Evolutionary conservation across 2,888 invertebrate genomes (phyloP), one percentile per base, ranked within the genome.

Genomic region (Tridacna gigas): DNA sequence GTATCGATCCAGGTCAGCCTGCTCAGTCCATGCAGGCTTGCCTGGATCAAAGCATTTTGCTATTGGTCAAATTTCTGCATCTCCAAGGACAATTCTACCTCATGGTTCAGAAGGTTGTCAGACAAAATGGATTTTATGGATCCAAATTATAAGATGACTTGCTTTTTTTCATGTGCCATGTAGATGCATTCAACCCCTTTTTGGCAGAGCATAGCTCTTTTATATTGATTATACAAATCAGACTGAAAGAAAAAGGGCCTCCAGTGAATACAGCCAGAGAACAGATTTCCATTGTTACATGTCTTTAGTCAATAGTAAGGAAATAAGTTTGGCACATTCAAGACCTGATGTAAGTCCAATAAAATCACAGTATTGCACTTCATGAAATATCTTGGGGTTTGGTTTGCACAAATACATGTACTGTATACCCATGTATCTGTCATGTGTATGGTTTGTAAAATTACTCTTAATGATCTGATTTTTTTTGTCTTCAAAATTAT

Each of bases 271-370:
- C 37, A 37, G 67, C 45, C 67, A 12, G 20, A 74, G 74, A 74
- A 1, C 74, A 15, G 74, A 74, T 25, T 15, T 74, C 28, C 74
- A 74, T 60, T 26, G 74, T 37, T 74, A 74, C 60, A 60, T 74
- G 60, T 74, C 74, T 28, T 26, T 74, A 1, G 60, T 60, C 37
- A 60, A 56, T 60, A 60, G 28, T 74, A 74, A 74, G 51, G 60
- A 56, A 74, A 51, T 74, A 11, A n/a, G 74, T n/a, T 37, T 37
- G n/a, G 26, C 45, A 20, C n/a, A 45, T 37, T 67, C 67, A 20
- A 37, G 67, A 45, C 47, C 45, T 11, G 45, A 67, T 45, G 67
- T 67, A 67, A 67, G 67, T 67, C 67, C 18, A 37, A 37, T 37
- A 37, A 37, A 37, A 37, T 56, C 3, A 56, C 56, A 56, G 56